Evolutionary conservation across 2,113 vertebrate species (phyloP), one percentile per base, ranked within the genome.

Genomic region (Morphnarchus princeps): DNA sequence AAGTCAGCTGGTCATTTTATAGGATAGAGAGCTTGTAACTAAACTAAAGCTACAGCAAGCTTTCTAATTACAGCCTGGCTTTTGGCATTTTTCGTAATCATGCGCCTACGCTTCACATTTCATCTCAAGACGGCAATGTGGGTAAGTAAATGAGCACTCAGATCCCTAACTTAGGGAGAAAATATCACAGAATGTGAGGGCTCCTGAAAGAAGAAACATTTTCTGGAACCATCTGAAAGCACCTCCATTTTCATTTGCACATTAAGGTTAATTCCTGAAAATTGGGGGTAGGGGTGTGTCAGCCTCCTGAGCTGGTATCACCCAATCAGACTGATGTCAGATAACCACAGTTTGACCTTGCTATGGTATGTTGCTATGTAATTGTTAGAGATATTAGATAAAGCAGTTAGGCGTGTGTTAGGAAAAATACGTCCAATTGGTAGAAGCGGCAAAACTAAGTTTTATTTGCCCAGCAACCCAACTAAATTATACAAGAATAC

Each of bases 1-100:
- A n/a, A 82, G 18, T 32, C 36, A 26, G 21, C 1, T 0, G 0
- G 25, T 34, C 21, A 13, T 42, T 67, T 38, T 29, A 13, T 11
- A 38, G 20, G 72, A 28, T 2, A 31, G n/a, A 43, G 22, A 62
- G 19, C 65, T 88, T 71, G 28, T 40, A 69, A 59, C 22, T 32
- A 31, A 57, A 76, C 34, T 24, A 49, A 78, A 81, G 31, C 26
- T 61, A 28, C 36, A 61, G 18, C 31, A 54, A 22, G 42, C 28
- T 29, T 54, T 63, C 50, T 32, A 24, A 43, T 42, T 42, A 49
- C 13, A 78, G 36, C 28, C 38, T 45, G 47, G 26, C 20, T 72
- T 52, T 25, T 31, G 69, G 50, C 50, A 62, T 73, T 84, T 78
- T 77, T 54, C 45, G 38, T 58, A 72, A 43, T 19, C 7, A 0